These are phyloP conservation scores for Scaptomyza montana DNA, from an alignment of 1,140 invertebrate genomes.

Conservation along the genomic window DNA sequence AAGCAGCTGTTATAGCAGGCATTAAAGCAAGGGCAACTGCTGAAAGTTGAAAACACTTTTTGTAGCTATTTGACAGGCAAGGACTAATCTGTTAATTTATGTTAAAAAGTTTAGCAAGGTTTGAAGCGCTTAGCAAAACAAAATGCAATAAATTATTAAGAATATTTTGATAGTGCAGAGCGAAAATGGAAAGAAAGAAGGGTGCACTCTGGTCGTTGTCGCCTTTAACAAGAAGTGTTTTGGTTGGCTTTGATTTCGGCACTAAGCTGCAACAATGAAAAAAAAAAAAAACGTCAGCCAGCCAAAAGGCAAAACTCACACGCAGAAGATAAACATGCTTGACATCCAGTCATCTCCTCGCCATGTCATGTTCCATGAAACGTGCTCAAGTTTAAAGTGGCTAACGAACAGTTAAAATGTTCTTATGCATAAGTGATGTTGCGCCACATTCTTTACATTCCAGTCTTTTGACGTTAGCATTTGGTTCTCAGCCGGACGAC, in stretches of 20 bases:
- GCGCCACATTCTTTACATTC: conserved; percentile 49
- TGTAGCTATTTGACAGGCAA: conserved; percentile 36
- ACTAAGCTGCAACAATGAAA: conserved; percentile 35
- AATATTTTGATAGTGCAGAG: conserved; percentile 61
- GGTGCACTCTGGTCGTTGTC: conserved; percentile 53
- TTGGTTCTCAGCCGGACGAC: conserved; percentile 39
- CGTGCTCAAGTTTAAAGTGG: conserved; percentile 66
- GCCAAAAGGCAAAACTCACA: conserved; percentile 72
- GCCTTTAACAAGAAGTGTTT: not conserved
- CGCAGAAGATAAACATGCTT: conserved; percentile 69
- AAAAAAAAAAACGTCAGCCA: conserved; percentile 43
- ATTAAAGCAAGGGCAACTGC: conserved; percentile 31
- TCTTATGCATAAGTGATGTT: conserved; percentile 80
- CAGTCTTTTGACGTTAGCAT: conserved; percentile 20
- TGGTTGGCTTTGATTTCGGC: conserved; percentile 56
- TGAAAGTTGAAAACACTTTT: conserved; percentile 32
- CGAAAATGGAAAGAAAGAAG: not conserved
- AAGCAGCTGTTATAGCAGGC: conserved; percentile 35
- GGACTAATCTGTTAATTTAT: conserved; percentile 81
- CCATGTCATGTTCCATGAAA: conserved; percentile 10
- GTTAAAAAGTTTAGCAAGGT: conserved; percentile 73
- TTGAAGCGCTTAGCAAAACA: conserved; percentile 75
- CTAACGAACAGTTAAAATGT: conserved; percentile 79
- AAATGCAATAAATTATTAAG: conserved; percentile 80
- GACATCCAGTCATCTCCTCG: not conserved